Percentiles rank a stretch among this genome's conserved stretches.
Conservation (phyloP, 2,888 invertebrate genomes). For the Synanthedon myopaeformis region DNA sequence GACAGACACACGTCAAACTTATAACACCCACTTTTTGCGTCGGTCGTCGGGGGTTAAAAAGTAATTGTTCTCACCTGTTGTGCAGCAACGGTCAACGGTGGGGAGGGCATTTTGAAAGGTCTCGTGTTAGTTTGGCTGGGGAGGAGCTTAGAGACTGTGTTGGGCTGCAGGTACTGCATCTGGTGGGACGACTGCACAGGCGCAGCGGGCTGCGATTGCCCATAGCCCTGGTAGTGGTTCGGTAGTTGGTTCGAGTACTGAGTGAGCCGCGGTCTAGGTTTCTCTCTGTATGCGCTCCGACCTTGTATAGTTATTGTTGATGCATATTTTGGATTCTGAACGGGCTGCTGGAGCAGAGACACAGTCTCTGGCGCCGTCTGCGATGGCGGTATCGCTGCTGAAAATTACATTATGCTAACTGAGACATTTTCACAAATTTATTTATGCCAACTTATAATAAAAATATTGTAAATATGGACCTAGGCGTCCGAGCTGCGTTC, state of each 20-base stretch:
- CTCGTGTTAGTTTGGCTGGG: slow-evolving; percentile 22
- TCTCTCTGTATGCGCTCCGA: slow-evolving; percentile 49
- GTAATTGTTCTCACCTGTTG: slow-evolving; percentile 31
- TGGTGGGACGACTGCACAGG: slow-evolving; percentile 18
- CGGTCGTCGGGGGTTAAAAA: no score
- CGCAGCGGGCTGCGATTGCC: slow-evolving; percentile 3
- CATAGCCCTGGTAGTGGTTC: slow-evolving; percentile 36
- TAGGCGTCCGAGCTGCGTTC: no score
- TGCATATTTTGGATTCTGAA: slow-evolving; percentile 46
- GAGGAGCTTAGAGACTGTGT: slow-evolving; percentile 29
- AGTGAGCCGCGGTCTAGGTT: slow-evolving; percentile 33
- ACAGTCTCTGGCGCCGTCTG: slow-evolving; percentile 65
- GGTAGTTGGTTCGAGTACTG: slow-evolving; percentile 31
- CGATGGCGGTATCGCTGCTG: slow-evolving; percentile 47
- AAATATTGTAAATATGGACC: no score
- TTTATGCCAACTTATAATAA: no score
- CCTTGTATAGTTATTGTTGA: slow-evolving; percentile 45
- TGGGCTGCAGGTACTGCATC: slow-evolving; percentile 48
- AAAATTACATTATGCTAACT: background rate
- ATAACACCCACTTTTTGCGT: no score
- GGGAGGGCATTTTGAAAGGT: slow-evolving; percentile 62
- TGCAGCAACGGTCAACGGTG: slow-evolving; percentile 38
- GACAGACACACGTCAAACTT: no score
- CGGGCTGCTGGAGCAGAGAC: slow-evolving; percentile 54
- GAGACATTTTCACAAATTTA: no score